These are phyloP conservation scores for Aythya baeri DNA, from an alignment of 2,113 vertebrate genomes.

Conservation along the genomic window DNA sequence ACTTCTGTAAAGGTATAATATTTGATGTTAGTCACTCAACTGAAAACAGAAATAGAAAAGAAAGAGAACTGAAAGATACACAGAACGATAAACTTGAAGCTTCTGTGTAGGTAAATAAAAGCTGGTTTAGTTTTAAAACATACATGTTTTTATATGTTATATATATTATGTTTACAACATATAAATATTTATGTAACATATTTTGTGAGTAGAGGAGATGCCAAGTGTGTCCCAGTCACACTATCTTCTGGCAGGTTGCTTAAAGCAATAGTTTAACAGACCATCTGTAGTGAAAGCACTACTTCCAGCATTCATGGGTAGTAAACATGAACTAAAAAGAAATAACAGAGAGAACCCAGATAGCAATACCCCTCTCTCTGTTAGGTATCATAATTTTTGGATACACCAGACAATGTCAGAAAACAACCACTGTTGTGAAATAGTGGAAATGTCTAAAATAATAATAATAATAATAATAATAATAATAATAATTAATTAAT, in stretches of 20 bases:
- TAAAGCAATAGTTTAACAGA: background rate
- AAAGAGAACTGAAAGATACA: background rate
- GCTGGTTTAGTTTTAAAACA: background rate
- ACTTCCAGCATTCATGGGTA: background rate
- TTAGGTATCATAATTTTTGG: background rate
- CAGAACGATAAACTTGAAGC: background rate
- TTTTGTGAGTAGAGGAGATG: background rate
- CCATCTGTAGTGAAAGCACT: background rate
- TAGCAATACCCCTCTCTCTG: background rate
- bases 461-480: too few species aligned
- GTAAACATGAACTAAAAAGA: background rate
- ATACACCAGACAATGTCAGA: background rate
- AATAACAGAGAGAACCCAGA: background rate
- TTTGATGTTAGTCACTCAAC: background rate
- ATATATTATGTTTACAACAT: background rate
- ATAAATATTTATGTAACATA: background rate
- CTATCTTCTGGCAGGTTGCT: background rate
- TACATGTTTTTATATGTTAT: background rate
- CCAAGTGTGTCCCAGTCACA: background rate
- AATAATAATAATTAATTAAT: too few species aligned
- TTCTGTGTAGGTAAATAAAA: background rate
- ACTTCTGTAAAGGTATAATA: background rate
- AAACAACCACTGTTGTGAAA: background rate
- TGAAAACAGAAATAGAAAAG: background rate
- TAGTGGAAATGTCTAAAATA: background rate